Evolutionary conservation across 1,140 invertebrate genomes (phyloP).

Genomic region (Zaprionus ghesquierei): DNA sequence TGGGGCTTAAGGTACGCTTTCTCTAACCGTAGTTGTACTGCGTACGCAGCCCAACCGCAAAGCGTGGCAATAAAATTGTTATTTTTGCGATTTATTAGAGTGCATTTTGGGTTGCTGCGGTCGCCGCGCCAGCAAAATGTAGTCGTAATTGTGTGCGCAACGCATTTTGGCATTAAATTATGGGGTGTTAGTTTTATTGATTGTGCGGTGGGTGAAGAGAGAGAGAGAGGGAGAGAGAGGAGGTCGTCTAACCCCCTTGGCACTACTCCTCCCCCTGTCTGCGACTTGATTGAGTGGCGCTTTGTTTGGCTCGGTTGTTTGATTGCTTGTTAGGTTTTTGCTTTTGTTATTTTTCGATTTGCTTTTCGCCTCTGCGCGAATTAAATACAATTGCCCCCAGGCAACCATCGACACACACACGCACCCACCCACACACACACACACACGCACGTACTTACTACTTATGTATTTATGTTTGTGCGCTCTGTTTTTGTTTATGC

Average conservation of each 20-base stretch:
- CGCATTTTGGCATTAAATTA: slow-evolving; percentile 77
- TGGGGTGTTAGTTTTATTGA: slow-evolving; percentile 79
- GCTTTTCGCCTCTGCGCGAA: slow-evolving; percentile 47
- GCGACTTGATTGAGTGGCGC: slow-evolving; percentile 33
- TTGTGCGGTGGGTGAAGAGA: slow-evolving; percentile 29
- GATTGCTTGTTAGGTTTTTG: slow-evolving; percentile 64
- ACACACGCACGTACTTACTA: neutral
- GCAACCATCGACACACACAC: slow-evolving; percentile 17
- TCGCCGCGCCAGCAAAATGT: slow-evolving; percentile 61
- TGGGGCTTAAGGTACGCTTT: slow-evolving; percentile 2
- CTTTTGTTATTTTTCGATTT: slow-evolving; percentile 70
- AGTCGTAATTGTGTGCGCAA: slow-evolving; percentile 67
- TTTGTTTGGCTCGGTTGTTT: slow-evolving; percentile 27
- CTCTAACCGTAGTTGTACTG: slow-evolving; percentile 9
- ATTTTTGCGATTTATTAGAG: slow-evolving; percentile 80
- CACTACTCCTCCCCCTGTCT: neutral
- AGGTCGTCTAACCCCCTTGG: neutral
- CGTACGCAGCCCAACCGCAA: slow-evolving; percentile 45
- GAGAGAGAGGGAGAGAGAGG: neutral
- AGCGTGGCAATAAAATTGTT: slow-evolving; percentile 74
- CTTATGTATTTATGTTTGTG: slow-evolving; percentile 42
- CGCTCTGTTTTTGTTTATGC: slow-evolving; percentile 41
- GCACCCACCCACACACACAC: neutral
- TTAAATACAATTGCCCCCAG: slow-evolving; percentile 63
- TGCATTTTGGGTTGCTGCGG: slow-evolving; percentile 67